Evolutionary conservation across 1,140 invertebrate species (phyloP), one percentile per base, ranked within the genome.

Genomic region (Nasonia giraulti): DNA sequence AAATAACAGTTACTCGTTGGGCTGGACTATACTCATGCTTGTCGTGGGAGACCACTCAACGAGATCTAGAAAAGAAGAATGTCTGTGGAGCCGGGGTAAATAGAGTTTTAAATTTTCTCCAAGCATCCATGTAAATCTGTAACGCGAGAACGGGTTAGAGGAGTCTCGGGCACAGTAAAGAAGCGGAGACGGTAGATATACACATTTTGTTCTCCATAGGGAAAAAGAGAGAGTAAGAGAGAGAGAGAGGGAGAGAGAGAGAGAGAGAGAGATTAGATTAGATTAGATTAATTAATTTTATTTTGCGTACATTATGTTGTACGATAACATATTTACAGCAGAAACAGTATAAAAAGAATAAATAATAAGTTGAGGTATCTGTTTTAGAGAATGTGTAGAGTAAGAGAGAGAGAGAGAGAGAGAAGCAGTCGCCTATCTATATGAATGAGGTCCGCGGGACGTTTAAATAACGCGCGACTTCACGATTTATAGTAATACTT

Each of bases 401-500:
- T 27, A 1, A 27, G 27, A 27, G 27, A 27, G 27, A 27, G 33
- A 27, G 71, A 79, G 33, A 74, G 87, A 17, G 40, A 75, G n/a
- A 62, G 23, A 62, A 31, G 20, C 20, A 17, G n/a, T 17, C 31
- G 23, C 40, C 5, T 33, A 50, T n/a, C 50, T 66, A 40, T 55
- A 83, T 76, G 86, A 85, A 83, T 82, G 86, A 86, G 87, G 86
- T 85, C 81, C 71, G 86, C 87, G 87, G 87, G 88, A 88, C 90
- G 89, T 92, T 62, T 92, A 92, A 92, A 93, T 93, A 93, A 93
- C 91, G 91, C 88, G 91, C 88, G 91, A 92, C 89, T 92, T 93
- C 90, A 89, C 27, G 88, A 92, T 93, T 93, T 93, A 93, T 93
- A 92, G 92, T 93, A 92, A 93, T 93, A 93, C 92, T 93, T 93